Evolutionary conservation across 1,140 invertebrate species (phyloP).

Genomic region (Drosophila malerkotliana): DNA sequence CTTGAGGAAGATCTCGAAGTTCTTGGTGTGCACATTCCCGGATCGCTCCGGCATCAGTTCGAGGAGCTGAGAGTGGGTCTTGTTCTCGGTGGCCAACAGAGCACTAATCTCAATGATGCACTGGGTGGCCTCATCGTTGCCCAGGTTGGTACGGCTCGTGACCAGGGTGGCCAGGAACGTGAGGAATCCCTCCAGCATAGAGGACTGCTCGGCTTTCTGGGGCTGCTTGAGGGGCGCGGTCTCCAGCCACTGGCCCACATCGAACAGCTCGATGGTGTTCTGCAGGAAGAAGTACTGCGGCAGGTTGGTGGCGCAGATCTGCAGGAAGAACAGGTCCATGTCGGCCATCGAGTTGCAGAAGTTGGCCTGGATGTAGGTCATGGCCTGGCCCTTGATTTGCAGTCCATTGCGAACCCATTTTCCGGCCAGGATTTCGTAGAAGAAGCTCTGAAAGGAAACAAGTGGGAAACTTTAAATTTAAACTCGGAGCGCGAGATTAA

Average conservation of each 20-base stretch:
- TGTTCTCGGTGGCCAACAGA: conserved; percentile 95
- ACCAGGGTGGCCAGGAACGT: conserved; percentile 96
- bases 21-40: conserved; percentile 94
- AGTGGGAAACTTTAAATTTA: not conserved
- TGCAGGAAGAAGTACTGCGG: conserved; percentile 93
- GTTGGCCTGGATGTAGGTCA: conserved; percentile 99
- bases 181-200: conserved; percentile 96
- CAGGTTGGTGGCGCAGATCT: conserved; percentile 95
- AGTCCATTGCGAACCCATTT: conserved; percentile 98
- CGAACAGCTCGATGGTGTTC: conserved; percentile 95
- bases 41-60: conserved; percentile 98
- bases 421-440: conserved; percentile 96
- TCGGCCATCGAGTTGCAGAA: conserved; percentile 99
- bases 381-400: conserved; percentile 98
- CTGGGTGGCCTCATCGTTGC: conserved; percentile 89
- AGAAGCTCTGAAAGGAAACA: conserved; percentile 89
- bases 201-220: conserved; percentile 91
- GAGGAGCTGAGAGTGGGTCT: conserved; percentile 97
- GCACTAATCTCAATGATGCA: conserved; percentile 96
- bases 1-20: conserved; percentile 94
- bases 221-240: conserved; percentile 88
- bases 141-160: conserved; percentile 94
- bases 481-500: not conserved
- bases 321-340: conserved; percentile 96
- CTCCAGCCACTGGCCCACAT: conserved; percentile 93